phyloP scores from a whole-genome alignment of 2,888 invertebrate species.

The Argyresthia albistria region DNA sequence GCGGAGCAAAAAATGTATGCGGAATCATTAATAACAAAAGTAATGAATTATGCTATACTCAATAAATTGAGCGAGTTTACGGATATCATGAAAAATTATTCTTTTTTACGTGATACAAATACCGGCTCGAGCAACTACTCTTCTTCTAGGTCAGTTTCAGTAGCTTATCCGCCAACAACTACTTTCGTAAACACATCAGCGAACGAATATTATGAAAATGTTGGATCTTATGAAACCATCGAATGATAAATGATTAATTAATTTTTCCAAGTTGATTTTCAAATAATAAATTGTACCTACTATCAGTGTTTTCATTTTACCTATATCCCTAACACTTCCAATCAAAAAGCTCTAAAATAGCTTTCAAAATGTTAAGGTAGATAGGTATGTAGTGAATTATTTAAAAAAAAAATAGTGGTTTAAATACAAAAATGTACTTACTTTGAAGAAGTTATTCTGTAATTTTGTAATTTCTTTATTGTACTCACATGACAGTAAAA shows the following conservation, averaged over 20 bases:
- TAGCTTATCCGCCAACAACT: too few relatives aligned
- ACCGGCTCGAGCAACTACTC: too few relatives aligned
- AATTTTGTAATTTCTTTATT: too few relatives aligned
- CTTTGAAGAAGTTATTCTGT: neutral
- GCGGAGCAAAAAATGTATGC: slow-evolving; percentile 2
- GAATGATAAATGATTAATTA: too few relatives aligned
- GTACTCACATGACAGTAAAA: too few relatives aligned
- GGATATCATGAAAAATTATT: neutral
- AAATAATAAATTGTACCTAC: too few relatives aligned
- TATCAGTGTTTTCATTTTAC: neutral
- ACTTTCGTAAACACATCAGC: too few relatives aligned
- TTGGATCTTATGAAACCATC: too few relatives aligned
- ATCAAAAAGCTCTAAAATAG: neutral
- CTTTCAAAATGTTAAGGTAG: neutral
- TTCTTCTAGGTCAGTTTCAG: too few relatives aligned
- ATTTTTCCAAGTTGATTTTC: too few relatives aligned
- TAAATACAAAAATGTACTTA: slow-evolving; percentile 1
- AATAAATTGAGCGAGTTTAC: slow-evolving; percentile 2
- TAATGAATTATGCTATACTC: slow-evolving; percentile 4
- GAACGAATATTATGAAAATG: too few relatives aligned
- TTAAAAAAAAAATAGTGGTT: neutral
- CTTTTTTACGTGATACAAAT: too few relatives aligned
- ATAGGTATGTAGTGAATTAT: neutral
- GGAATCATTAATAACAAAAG: slow-evolving; percentile 4
- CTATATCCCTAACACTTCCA: neutral